Conservation (phyloP, 2,113 vertebrate genomes). For the Heliornis fulica region DNA sequence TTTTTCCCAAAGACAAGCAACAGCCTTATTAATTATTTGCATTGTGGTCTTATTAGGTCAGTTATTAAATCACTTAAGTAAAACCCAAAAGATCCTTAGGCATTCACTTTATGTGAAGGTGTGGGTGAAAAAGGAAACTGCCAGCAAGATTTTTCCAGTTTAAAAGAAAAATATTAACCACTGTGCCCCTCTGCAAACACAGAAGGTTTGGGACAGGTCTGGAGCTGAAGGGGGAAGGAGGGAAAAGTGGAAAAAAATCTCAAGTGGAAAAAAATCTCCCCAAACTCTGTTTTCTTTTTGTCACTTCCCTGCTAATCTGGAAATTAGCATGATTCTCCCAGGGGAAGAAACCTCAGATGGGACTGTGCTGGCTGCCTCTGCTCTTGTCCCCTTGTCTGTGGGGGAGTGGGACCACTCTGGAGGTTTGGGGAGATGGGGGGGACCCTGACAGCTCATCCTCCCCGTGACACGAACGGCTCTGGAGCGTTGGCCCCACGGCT, state of each 20-base stretch:
- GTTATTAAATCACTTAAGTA: neutral
- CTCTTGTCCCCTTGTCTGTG: neutral
- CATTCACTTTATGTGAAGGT: neutral
- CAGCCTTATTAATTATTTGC: neutral
- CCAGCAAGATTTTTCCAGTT: neutral
- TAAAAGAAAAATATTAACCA: neutral
- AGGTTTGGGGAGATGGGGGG: neutral
- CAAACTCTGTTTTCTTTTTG: neutral
- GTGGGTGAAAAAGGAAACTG: neutral
- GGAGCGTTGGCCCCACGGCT: neutral
- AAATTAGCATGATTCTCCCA: neutral
- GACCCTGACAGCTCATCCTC: neutral
- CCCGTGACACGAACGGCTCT: rapidly evolving
- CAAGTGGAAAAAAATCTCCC: neutral
- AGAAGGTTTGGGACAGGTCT: neutral
- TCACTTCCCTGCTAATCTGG: neutral
- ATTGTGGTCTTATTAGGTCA: neutral
- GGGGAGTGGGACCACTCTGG: neutral
- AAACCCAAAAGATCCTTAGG: neutral
- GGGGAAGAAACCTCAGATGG: neutral
- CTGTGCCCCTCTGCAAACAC: neutral
- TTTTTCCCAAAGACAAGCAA: neutral
- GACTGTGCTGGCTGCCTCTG: neutral
- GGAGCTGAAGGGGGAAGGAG: neutral
- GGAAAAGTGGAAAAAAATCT: neutral